These are phyloP conservation scores for Unio pictorum DNA, from an alignment of 2,888 invertebrate genomes.

Conservation along the genomic window DNA sequence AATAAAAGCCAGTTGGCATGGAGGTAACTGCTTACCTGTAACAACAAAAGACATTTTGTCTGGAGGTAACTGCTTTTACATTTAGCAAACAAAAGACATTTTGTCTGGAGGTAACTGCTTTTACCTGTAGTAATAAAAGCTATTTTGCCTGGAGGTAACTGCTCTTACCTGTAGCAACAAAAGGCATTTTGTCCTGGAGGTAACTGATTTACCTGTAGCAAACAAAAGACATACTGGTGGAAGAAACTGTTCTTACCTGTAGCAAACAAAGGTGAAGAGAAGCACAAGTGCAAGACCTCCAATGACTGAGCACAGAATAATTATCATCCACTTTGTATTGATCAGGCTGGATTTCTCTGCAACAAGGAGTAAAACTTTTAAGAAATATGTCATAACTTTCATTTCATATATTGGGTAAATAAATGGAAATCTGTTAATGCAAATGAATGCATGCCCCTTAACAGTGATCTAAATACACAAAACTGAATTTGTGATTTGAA, in stretches of 20 bases:
- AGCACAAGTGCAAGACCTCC: conserved; percentile 70
- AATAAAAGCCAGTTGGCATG: conserved; percentile 35
- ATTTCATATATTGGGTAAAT: background rate
- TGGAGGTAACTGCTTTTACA: background rate
- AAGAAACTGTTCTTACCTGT: conserved; percentile 59
- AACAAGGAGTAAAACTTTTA: conserved; percentile 9
- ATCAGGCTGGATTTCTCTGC: conserved; percentile 63
- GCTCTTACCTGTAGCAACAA: conserved; percentile 70
- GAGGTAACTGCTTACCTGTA: conserved; percentile 63
- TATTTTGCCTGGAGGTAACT: background rate
- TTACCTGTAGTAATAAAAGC: conserved; percentile 41
- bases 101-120: background rate
- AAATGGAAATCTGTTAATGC: background rate
- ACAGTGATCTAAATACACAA: background rate
- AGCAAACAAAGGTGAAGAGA: conserved; percentile 71
- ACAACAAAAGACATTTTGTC: conserved; percentile 49
- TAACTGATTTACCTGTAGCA: conserved; percentile 41
- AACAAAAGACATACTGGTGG: too few species aligned
- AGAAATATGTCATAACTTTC: background rate
- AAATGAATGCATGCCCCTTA: conserved; percentile 1
- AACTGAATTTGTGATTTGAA: too few species aligned
- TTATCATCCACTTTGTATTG: conserved; percentile 69
- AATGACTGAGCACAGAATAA: conserved; percentile 71
- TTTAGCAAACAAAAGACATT: conserved; percentile 23
- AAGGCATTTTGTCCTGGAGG: too few species aligned